Evolutionary conservation across 2,888 invertebrate species (phyloP).

Genomic region (Andrena dorsata): DNA sequence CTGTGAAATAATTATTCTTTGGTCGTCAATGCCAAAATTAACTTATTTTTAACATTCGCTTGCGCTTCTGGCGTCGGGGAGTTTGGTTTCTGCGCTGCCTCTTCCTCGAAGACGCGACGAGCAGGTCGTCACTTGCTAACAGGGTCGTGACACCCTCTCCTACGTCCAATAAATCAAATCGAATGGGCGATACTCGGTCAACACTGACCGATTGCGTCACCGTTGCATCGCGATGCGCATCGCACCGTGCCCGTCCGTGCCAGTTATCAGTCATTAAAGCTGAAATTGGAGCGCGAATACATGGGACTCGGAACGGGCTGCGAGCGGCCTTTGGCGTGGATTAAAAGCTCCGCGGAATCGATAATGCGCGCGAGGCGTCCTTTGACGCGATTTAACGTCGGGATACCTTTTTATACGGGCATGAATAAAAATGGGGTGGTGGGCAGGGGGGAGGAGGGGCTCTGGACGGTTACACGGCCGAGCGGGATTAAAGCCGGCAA

Average conservation of each 20-base stretch:
- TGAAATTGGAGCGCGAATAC: slow-evolving; percentile 33
- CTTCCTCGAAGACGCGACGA: background rate
- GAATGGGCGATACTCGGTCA: slow-evolving; percentile 20
- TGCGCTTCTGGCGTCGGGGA: background rate
- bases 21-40: too few species aligned
- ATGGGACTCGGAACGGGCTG: background rate
- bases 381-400: slow-evolving; percentile 56
- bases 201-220: slow-evolving; percentile 26
- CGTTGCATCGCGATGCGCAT: slow-evolving; percentile 7
- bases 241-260: background rate
- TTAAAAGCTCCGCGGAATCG: slow-evolving; percentile 52
- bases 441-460: too few species aligned
- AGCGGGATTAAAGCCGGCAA: slow-evolving; percentile 51
- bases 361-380: slow-evolving; percentile 28
- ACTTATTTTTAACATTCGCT: too few species aligned
- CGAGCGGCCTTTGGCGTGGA: slow-evolving; percentile 20
- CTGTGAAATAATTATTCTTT: too few species aligned
- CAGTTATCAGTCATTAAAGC: slow-evolving; percentile 45
- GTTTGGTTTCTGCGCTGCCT: background rate
- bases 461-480: slow-evolving; percentile 57
- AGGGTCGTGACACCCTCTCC: slow-evolving; percentile 47
- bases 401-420: slow-evolving; percentile 41
- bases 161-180: slow-evolving; percentile 34
- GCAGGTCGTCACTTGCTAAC: slow-evolving; percentile 27
- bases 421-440: slow-evolving; percentile 46